Evolutionary conservation across 1,140 invertebrate genomes (phyloP).

Genomic region (Trypoxylus dichotomus): DNA sequence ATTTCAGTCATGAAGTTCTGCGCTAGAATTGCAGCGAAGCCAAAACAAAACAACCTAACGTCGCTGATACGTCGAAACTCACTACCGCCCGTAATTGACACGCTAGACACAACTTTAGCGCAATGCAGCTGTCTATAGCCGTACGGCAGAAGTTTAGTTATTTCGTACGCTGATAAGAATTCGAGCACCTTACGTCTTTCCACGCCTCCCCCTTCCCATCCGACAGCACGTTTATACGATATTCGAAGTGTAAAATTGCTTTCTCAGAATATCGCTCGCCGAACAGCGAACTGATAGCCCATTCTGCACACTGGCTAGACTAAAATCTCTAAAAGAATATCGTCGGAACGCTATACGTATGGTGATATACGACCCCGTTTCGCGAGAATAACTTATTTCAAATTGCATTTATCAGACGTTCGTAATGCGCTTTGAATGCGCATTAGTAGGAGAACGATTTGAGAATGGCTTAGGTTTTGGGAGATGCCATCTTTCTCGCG

Average conservation of each 20-base stretch:
- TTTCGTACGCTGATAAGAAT: slow-evolving; percentile 17
- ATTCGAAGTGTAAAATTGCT: slow-evolving; percentile 23
- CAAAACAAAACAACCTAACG: not conserved
- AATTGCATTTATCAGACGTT: slow-evolving; percentile 1
- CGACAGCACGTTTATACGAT: not conserved
- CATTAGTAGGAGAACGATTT: not conserved
- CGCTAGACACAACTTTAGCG: not conserved
- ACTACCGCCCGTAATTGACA: not conserved
- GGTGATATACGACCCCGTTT: not conserved
- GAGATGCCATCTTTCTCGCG: too few relatives aligned
- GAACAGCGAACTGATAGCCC: not conserved
- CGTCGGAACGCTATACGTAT: not conserved
- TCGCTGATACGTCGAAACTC: not conserved
- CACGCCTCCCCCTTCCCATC: not conserved
- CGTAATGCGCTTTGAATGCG: not conserved
- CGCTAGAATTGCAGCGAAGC: not conserved
- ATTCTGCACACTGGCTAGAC: not conserved
- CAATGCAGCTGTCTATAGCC: slow-evolving; percentile 20
- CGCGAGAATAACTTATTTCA: not conserved
- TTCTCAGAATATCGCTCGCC: not conserved
- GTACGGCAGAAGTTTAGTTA: slow-evolving; percentile 11
- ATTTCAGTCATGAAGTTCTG: not conserved
- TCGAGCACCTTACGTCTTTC: not conserved
- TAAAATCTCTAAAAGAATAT: slow-evolving; percentile 5
- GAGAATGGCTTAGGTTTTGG: not conserved